Evolutionary conservation across 2,113 vertebrate genomes (phyloP), one percentile per base, ranked within the genome.

Genomic region (Sinocyclocheilus grahami): DNA sequence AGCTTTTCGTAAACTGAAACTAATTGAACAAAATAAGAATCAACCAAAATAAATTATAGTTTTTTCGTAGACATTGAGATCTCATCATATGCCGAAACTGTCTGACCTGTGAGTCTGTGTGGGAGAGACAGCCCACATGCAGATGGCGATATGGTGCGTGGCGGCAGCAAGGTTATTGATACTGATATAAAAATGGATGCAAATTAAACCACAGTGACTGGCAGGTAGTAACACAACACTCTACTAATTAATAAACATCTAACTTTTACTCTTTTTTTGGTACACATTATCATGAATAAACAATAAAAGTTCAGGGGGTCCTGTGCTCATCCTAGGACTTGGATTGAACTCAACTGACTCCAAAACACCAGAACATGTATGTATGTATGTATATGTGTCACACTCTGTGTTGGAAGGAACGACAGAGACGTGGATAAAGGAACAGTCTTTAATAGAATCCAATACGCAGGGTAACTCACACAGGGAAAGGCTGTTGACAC

Each of bases 51-150:
- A 53, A 55, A 22, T 20, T 39, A 55, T 55, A 2, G 5, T 33
- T 22, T 39, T n/a, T 30, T 58, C 0, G 3, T 58, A 37, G 24
- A 22, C 12, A 4, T 53, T 1, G 3, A 30, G 16, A 53, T 11
- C 9, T 78, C 27, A 78, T 55, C 51, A 78, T 58, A 78, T 58
- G 27, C 76, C 0, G 18, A 78, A 78, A 58, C 48, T 22, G 51
- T 58, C 76, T 78, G 51, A 78, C 76, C 16, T 58, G 24, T 33
- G 76, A 48, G 39, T 77, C 46, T 77, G 75, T 77, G 46, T 77
- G 46, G 75, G 75, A 77, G 46, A 77, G 14, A 58, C 76, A 78
- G 55, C 51, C 76, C 51, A 58, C 76, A 58, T 78, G 76, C 76
- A 55, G 76, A 78, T 78, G 76, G 27, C 30, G 2, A 78, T 78